A percentile compares a stretch with the other conserved stretches of the same genome.
Evolutionary conservation across 2,113 vertebrate genomes (phyloP).

Genomic region (Tamias sibiricus): DNA sequence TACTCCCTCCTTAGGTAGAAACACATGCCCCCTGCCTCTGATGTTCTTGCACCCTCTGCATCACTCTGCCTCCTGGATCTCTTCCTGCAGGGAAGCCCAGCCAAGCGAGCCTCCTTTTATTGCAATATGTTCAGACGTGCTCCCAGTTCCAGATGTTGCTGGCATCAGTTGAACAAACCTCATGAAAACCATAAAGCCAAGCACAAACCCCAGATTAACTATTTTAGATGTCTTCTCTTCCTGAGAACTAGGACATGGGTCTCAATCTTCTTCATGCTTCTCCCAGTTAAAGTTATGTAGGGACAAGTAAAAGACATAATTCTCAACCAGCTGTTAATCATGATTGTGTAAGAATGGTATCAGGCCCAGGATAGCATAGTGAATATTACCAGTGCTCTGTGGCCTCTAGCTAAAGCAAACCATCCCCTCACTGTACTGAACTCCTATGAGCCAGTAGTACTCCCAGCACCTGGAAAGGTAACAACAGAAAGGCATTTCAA

Average conservation of each 20-base stretch:
- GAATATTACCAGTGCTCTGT: not conserved
- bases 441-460: not conserved
- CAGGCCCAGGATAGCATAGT: not conserved
- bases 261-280: not conserved
- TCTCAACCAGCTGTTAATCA: not conserved
- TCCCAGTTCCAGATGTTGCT: conserved; percentile 73
- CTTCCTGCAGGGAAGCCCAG: conserved; percentile 16
- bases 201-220: conserved; percentile 26
- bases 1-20: not conserved
- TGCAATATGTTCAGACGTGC: conserved; percentile 40
- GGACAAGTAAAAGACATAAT: not conserved
- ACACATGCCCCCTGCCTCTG: not conserved
- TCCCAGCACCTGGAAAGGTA: not conserved
- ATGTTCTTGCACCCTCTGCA: not conserved
- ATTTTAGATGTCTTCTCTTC: conserved; percentile 31
- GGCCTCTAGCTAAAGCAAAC: not conserved
- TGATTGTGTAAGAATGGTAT: not conserved
- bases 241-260: conserved; percentile 39
- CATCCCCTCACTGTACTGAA: not conserved
- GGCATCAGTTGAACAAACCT: conserved; percentile 32
- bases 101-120: conserved; percentile 40
- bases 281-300: not conserved
- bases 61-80: not conserved
- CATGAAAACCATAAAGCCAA: conserved; percentile 56
- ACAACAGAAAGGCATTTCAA: not conserved